Conservation (phyloP, 1,140 invertebrate species). For the Drosophila kurseongensis region DNA sequence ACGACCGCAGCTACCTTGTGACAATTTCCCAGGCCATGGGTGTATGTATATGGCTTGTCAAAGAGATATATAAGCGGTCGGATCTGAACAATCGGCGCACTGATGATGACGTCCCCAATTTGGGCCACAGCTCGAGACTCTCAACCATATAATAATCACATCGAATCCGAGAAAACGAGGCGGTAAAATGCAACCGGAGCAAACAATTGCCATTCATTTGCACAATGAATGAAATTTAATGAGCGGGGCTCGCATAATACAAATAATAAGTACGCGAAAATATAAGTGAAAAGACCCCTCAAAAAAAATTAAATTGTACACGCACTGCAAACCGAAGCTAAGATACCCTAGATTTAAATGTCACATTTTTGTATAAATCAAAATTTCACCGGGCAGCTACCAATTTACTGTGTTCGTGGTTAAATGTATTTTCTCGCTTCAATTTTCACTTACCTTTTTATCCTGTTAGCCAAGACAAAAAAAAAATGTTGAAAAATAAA, state of each 20-base stretch:
- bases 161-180: constrained; percentile 44
- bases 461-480: too few relatives aligned
- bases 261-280: constrained; percentile 49
- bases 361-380: too few relatives aligned
- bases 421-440: too few relatives aligned
- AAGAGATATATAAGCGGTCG: constrained; percentile 3
- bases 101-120: constrained; percentile 45
- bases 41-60: constrained; percentile 12
- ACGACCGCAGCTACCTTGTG: constrained; percentile 41
- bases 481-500: too few relatives aligned
- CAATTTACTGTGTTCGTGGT: too few relatives aligned
- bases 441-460: too few relatives aligned
- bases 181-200: constrained; percentile 42
- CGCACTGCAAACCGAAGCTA: too few relatives aligned
- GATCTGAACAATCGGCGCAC: constrained; percentile 28
- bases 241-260: constrained; percentile 51
- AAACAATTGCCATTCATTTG: constrained; percentile 71
- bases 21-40: constrained; percentile 30
- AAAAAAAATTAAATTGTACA: constrained; percentile 14
- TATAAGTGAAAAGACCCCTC: constrained; percentile 40
- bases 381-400: too few relatives aligned
- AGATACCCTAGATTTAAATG: too few relatives aligned
- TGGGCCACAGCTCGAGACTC: constrained; percentile 12
- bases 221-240: constrained; percentile 71
- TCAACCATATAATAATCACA: constrained; percentile 24